A percentile compares a stretch with the other conserved stretches of the same genome.
Conservation (phyloP, 1,140 invertebrate genomes). For the Calephelis virginiensis region DNA sequence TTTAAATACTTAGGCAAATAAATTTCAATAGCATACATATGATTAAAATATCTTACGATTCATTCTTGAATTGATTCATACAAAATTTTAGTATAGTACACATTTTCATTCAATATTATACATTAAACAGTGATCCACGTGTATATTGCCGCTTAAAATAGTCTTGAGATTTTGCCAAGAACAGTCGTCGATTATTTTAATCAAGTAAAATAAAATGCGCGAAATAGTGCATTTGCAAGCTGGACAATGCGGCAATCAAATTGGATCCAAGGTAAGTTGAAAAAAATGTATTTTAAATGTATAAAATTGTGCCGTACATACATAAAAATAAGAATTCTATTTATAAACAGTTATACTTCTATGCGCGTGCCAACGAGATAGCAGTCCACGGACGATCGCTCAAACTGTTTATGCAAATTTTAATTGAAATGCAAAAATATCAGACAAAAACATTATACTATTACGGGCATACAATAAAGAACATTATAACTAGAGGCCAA, state of each 20-base stretch:
- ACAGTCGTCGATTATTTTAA: background rate
- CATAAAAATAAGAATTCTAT: conserved; percentile 34
- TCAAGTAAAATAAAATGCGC: conserved; percentile 84
- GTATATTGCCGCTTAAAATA: conserved; percentile 39
- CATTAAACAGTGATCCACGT: conserved; percentile 26
- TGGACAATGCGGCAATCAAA: conserved; percentile 97
- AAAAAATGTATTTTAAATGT: conserved; percentile 19
- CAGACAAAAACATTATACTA: background rate
- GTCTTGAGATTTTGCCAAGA: conserved; percentile 33
- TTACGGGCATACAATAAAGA: background rate
- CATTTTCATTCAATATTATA: conserved; percentile 10
- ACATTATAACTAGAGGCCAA: too few relatives aligned
- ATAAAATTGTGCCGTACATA: conserved; percentile 33
- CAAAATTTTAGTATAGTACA: too few relatives aligned
- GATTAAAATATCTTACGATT: too few relatives aligned
- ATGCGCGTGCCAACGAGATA: conserved; percentile 2
- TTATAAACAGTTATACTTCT: conserved; percentile 35
- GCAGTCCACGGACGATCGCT: conserved; percentile 8
- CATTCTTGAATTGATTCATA: too few relatives aligned
- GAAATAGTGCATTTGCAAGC: conserved; percentile 97
- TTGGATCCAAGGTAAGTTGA: conserved; percentile 91
- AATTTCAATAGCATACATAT: too few relatives aligned
- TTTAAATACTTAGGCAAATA: too few relatives aligned
- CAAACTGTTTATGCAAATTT: conserved; percentile 16
- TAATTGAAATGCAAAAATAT: conserved; percentile 11